Conservation (phyloP, 2,113 vertebrate species). For the Gobiocypris rarus region DNA sequence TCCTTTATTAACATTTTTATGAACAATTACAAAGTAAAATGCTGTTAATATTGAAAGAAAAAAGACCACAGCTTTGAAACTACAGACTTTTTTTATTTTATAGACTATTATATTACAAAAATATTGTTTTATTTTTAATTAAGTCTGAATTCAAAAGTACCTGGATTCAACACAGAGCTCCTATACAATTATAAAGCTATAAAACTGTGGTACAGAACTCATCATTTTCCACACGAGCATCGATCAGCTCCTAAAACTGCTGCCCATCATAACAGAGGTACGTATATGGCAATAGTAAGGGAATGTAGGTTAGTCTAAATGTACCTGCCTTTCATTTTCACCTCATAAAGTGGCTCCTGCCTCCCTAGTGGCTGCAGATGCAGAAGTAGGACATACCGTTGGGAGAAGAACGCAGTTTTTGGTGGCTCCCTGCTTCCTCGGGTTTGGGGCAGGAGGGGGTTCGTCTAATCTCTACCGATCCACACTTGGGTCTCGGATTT, state of each 20-base stretch:
- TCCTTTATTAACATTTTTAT: background rate
- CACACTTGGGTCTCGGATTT: slow-evolving; percentile 83
- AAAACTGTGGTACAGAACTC: background rate
- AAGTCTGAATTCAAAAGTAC: background rate
- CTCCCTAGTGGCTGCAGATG: slow-evolving; percentile 62
- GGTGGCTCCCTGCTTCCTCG: slow-evolving; percentile 80
- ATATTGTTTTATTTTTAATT: background rate
- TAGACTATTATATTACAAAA: too few species aligned
- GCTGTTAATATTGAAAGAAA: background rate
- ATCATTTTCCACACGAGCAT: too few species aligned
- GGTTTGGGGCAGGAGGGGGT: slow-evolving; percentile 70
- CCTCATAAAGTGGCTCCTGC: slow-evolving; percentile 50
- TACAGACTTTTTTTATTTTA: background rate
- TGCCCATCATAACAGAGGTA: background rate
- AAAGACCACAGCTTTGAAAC: background rate
- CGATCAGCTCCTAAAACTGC: background rate
- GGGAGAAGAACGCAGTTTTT: slow-evolving; percentile 68
- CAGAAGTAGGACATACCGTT: slow-evolving; percentile 73
- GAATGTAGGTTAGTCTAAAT: slow-evolving; percentile 29
- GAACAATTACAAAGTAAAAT: background rate
- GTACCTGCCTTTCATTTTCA: background rate
- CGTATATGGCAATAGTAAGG: background rate
- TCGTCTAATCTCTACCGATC: slow-evolving; percentile 84
- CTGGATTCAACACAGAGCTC: background rate
- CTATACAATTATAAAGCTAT: background rate